phyloP scores from a whole-genome alignment of 2,888 invertebrate genomes.

The Agonopterix subpropinquella region DNA sequence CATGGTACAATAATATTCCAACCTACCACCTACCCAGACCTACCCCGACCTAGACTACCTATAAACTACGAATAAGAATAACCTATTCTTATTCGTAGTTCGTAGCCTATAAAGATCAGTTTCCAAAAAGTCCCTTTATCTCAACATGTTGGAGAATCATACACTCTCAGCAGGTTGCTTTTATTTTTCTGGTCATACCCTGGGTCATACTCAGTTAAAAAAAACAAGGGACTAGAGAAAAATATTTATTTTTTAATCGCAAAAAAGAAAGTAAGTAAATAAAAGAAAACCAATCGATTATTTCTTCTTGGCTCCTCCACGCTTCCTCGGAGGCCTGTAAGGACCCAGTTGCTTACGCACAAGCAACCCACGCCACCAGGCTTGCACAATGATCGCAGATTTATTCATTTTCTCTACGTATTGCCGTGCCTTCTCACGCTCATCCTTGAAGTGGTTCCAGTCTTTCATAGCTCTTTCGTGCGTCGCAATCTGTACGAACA shows the following conservation, averaged over 20 bases:
- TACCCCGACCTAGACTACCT: no score
- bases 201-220: neutral
- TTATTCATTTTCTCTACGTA: conserved; percentile 47
- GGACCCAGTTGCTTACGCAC: conserved; percentile 58
- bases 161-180: no score
- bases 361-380: conserved; percentile 64
- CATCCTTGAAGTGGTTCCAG: conserved; percentile 49
- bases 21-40: no score
- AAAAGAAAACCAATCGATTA: conserved; percentile 1
- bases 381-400: conserved; percentile 49
- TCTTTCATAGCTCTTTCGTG: conserved; percentile 37
- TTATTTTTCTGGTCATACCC: no score
- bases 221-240: neutral
- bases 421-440: conserved; percentile 39
- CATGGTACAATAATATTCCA: no score
- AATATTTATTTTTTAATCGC: neutral
- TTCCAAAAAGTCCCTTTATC: no score
- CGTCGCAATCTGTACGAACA: conserved; percentile 30
- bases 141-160: no score
- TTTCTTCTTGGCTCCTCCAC: conserved; percentile 14
- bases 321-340: conserved; percentile 33
- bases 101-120: no score
- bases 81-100: no score
- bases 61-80: no score
- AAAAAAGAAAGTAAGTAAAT: neutral